Conservation (phyloP, 30 jellyfish, hydroid and myxozoan species). For the Turritopsis rubra region DNA sequence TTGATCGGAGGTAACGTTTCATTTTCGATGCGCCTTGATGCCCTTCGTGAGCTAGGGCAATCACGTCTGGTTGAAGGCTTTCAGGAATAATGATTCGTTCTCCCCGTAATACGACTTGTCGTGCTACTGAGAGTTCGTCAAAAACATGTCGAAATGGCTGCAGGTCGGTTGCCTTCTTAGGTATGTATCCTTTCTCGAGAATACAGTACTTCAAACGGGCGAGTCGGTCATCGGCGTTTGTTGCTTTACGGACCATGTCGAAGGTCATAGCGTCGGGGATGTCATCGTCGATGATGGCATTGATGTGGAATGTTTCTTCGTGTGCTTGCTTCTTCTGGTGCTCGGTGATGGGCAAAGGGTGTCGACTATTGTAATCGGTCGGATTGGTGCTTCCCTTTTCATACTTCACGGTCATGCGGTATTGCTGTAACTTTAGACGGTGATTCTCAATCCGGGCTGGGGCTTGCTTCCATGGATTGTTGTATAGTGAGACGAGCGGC, state of each 20-base stretch:
- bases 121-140: too few relatives aligned
- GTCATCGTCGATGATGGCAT: slow-evolving; percentile 8
- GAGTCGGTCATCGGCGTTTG: too few relatives aligned
- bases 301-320: slow-evolving; percentile 11
- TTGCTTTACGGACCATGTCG: not conserved
- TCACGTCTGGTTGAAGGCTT: too few relatives aligned
- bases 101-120: too few relatives aligned
- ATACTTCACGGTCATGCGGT: slow-evolving; percentile 1
- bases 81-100: too few relatives aligned
- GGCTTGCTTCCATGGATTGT: slow-evolving; percentile 18
- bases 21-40: too few relatives aligned
- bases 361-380: slow-evolving; percentile 5
- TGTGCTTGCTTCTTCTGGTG: not conserved
- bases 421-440: slow-evolving; percentile 3
- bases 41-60: too few relatives aligned
- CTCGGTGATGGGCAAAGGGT: not conserved
- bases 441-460: slow-evolving; percentile 36
- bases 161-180: not conserved
- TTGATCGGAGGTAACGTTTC: too few relatives aligned
- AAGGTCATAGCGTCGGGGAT: slow-evolving; percentile 21
- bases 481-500: slow-evolving; percentile 24
- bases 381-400: too few relatives aligned
- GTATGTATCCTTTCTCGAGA: slow-evolving; percentile 17
- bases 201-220: too few relatives aligned
- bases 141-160: too few relatives aligned